Conservation (phyloP, 2,797 vertebrate genomes). For the Hippopotamyrus pictus region DNA sequence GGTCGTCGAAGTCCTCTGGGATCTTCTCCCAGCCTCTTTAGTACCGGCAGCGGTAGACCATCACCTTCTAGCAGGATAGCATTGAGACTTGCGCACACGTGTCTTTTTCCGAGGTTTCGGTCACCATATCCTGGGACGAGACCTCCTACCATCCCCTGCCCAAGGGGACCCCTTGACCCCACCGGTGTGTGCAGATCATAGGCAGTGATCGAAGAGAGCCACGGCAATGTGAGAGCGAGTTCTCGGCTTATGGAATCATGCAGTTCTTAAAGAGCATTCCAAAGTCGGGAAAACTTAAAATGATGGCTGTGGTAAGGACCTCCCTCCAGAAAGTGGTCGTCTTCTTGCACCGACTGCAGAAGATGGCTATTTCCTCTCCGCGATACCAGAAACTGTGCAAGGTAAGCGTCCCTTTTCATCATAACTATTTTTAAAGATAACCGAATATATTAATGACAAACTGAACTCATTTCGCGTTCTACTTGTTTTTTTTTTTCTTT, state of each 20-base stretch:
- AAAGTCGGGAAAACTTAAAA: slow-evolving; percentile 77
- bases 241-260: slow-evolving; percentile 68
- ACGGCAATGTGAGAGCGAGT: slow-evolving; percentile 61
- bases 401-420: slow-evolving; percentile 55
- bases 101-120: background rate
- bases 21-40: background rate
- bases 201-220: slow-evolving; percentile 56
- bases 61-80: background rate
- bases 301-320: slow-evolving; percentile 81
- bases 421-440: background rate
- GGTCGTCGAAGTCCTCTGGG: background rate
- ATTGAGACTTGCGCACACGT: background rate
- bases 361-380: slow-evolving; percentile 76
- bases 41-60: background rate
- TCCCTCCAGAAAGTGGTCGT: slow-evolving; percentile 84
- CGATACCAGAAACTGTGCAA: slow-evolving; percentile 81
- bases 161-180: slow-evolving; percentile 17
- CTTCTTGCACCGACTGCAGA: slow-evolving; percentile 77
- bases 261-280: slow-evolving; percentile 75
- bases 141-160: background rate
- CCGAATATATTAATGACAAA: background rate
- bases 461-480: background rate
- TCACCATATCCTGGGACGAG: background rate
- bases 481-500: background rate
- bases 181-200: slow-evolving; percentile 1